Evolutionary conservation across 1,140 invertebrate genomes (phyloP), one percentile per base, ranked within the genome.

Genomic region (Ruditapes philippinarum): DNA sequence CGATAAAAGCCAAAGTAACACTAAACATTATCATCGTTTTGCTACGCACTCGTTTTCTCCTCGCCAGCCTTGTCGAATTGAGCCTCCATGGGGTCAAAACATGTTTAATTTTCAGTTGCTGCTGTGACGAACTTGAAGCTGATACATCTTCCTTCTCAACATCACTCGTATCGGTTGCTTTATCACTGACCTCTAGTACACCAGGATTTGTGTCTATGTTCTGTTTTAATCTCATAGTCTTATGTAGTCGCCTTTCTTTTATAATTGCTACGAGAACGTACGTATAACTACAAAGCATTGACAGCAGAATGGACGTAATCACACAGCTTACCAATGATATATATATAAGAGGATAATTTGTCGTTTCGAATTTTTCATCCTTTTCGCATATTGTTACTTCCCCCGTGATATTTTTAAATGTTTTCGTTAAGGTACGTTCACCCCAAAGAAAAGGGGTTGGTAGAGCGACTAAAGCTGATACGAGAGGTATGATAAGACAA

Each of bases 371-470:
- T 17, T 76, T 28, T 3, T 28, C 28, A 76, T 87, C 84, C 49
- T 76, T 87, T 78, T 87, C 84, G 38, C 84, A 87, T 11, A 78
- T 28, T 2, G 84, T 87, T 1, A 65, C 74, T 25, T 76, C 78
- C 14, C 76, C 33, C 17, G n/a, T 62, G 0, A 28, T 17, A 28
- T 65, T 33, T 4, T 62, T 60, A 14, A 7, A 45, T 14, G 42
- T 45, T 14, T 45, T 45, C n/a, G 42, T 76, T 19, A 28, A 22
- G 36, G 38, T 11, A 1, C 31, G 68, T 17, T 57, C 40, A 3
- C 84, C 84, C 84, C 84, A 87, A 28, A 78, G 38, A 17, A 87
- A 28, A 12, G 73, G 28, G 17, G 51, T 45, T 17, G 84, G 84
- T 25, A 51, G 19, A 12, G 84, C 70, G 12, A 76, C 0, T 5